phyloP scores from a whole-genome alignment of 2,797 vertebrate genomes.

The Brotogeris chrysoptera region DNA sequence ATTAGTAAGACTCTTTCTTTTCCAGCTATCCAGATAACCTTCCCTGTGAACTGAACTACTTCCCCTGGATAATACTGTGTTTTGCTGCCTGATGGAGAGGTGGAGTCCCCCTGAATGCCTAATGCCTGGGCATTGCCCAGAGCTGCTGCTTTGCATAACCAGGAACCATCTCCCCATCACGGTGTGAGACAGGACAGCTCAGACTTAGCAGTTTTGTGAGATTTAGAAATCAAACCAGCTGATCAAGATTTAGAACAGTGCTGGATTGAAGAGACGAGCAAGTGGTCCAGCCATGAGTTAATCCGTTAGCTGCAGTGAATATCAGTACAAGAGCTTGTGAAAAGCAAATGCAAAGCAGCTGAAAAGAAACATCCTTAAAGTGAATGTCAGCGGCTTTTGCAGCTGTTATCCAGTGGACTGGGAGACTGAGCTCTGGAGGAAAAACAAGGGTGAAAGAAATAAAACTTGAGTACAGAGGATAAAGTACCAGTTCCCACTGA shows the following conservation, averaged over 20 bases:
- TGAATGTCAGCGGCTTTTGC: not conserved
- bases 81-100: not conserved
- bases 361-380: not conserved
- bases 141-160: not conserved
- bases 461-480: not conserved
- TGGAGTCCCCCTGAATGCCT: not conserved
- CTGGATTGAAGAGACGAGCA: not conserved
- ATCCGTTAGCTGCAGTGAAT: slow-evolving; percentile 35
- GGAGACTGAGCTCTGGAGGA: not conserved
- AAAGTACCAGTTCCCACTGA: slow-evolving; percentile 12
- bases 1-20: not conserved
- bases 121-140: not conserved
- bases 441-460: not conserved
- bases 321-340: not conserved
- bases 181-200: not conserved
- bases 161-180: not conserved
- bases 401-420: not conserved
- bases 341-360: slow-evolving; percentile 19
- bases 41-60: not conserved
- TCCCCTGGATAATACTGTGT: not conserved
- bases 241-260: not conserved
- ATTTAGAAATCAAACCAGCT: not conserved
- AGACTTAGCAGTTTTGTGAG: not conserved
- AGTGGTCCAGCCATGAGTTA: slow-evolving; percentile 12
- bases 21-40: not conserved